Base-by-base conservation (phyloP, 2,113 vertebrate genomes). In the Hemicordylus capensis region DNA sequence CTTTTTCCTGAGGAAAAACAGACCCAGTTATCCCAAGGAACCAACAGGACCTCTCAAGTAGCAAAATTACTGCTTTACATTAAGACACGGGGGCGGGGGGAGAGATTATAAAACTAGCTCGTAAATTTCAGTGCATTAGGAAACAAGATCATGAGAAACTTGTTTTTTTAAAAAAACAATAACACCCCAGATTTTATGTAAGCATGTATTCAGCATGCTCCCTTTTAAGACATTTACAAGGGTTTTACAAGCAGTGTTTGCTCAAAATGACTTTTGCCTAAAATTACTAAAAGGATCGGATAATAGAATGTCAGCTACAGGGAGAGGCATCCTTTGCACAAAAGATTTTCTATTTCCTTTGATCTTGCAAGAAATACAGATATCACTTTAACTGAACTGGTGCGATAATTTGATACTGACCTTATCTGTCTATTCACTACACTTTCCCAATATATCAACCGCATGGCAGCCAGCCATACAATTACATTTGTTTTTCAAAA, bases 401-500 rank as follows among this genome's bases (percentile, higher is more conserved):
- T 83, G 89, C 74, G 81, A 78, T 88, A 67, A 85, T 89, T 91
- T 91, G 87, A 87, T 92, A 64, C 70, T 85, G 89, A 56, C 39
- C 64, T 76, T 76, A 89, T 82, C 39, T 74, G 48, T 84, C 80
- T 89, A 79, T 83, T 89, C 87, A 86, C 66, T 81, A 75, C 78
- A 86, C 61, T 86, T 89, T 83, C 81, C n/a, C 91, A 82, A 93
- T 93, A 91, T 92, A 84, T 84, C 90, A 88, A 51, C 51, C 34
- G 73, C 83, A 84, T 0, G 1, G 44, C 67, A 51, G 58, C 66
- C 76, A 73, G 67, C 7, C 42, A 85, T 66, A 82, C n/a, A 6
- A 28, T 73, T 87, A 79, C 86, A 79, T 26, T 51, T 66, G 34
- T 88, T 87, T 80, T 80, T 61, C 37, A 66, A 85, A 67, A 34